Evolutionary conservation across 1,140 invertebrate species (phyloP), one percentile per base, ranked within the genome.

Genomic region (Platorchestia sp.): DNA sequence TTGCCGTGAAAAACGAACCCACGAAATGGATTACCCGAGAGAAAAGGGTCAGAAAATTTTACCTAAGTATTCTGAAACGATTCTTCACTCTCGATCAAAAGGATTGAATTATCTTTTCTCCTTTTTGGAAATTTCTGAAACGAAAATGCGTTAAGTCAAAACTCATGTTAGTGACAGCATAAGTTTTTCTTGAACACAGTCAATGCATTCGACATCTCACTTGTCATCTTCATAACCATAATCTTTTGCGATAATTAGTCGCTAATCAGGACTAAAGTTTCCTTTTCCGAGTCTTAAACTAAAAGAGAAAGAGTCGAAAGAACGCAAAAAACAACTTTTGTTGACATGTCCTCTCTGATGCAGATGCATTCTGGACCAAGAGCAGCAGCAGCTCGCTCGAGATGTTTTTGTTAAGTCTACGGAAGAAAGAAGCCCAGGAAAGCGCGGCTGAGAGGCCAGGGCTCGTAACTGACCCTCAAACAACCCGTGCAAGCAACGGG

Each of bases 401-500:
- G 59, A 75, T 22, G 59, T 75, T 75, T 75, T 75, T 36, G 59
- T 75, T 0, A 93, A 93, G 91, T 45, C 91, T 27, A 93, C 41
- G 91, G 91, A 93, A 93, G 45, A 45, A 22, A 45, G 36, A 14
- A 6, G 91, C 91, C 91, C 36, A 10, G 91, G 44, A 93, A 44
- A 40, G 43, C 40, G 91, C 43, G 19, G 40, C 41, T 90, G 87
- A 90, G 42, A 36, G 27, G 87, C 87, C 87, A 90, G 41, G 44
- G 87, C 87, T 42, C 87, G 43, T 3, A 93, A 45, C 91, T 93
- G 91, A 93, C 91, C 91, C 91, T 47, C 91, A n/a, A 40, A 45
- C 43, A 93, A 93, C 14, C 91, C 91, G 45, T 93, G 91, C 91
- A 44, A 93, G 91, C 91, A 45, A 47, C 45, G 91, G 91, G 19